These are phyloP conservation scores for Megaceryle torquata DNA, from an alignment of 2,113 vertebrate species.

Conservation along the genomic window DNA sequence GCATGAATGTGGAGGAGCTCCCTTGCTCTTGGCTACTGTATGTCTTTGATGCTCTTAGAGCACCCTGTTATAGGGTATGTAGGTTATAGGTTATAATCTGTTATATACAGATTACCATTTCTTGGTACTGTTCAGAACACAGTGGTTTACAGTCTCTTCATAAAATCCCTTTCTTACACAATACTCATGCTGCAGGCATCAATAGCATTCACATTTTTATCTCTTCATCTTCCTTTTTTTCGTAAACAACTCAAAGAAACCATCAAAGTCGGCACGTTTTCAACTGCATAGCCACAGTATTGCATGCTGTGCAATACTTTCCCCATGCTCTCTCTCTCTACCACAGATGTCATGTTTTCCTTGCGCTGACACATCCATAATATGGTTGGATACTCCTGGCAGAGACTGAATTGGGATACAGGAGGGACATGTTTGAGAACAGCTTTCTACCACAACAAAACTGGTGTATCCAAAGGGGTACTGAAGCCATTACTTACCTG, in stretches of 20 bases:
- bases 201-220: not conserved
- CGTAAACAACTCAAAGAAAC: not conserved
- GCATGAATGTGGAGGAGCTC: not conserved
- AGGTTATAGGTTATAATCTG: not conserved
- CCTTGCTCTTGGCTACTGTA: not conserved
- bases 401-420: not conserved
- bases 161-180: not conserved
- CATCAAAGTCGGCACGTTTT: not conserved
- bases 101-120: not conserved
- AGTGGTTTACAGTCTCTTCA: not conserved
- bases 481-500: not conserved
- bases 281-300: slow-evolving; percentile 18
- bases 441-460: not conserved
- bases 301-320: not conserved
- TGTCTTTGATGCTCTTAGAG: not conserved
- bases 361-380: not conserved
- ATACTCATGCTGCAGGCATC: not conserved
- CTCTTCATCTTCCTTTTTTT: not conserved
- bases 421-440: not conserved
- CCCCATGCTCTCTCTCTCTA: not conserved
- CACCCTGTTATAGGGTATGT: not conserved
- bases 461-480: not conserved
- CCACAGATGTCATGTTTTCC: rapidly evolving
- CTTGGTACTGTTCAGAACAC: not conserved
- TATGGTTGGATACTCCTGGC: not conserved